Base-by-base conservation (phyloP, 92 coral and sea anemone species). In the Porites rus region DNA sequence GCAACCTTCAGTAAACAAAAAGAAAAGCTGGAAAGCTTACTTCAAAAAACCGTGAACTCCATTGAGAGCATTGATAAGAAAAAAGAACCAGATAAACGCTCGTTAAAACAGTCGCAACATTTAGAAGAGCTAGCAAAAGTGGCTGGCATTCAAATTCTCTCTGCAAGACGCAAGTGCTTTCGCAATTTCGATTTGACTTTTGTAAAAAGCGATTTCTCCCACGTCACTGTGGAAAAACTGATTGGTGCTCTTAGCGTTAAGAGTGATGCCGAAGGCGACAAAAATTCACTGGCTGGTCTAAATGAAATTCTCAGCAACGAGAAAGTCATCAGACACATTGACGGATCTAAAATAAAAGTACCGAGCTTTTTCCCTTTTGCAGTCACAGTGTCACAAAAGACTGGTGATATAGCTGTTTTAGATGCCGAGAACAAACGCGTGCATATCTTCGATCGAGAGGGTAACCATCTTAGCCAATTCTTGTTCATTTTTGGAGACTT, bases 101-200 rank as follows among this genome's bases (percentile, higher is more conserved):
- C 8, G 25, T 43, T 82, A 67, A 82, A 61, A 28, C 86, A 69
- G 14, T 67, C 43, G 3, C 78, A 72, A 7, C 69, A 82, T 56
- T 38, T 82, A 10, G 86, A 82, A 50, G 86, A 71, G 50, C 86
- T 82, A 2, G 69, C 86, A 18, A 82, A 82, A 70, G 78, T 82
- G 59, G 86, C 86, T 56, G 86, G 78, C 56, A 46, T 82, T 82
- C 86, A 82, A 71, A 82, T 82, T 12, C 77, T 82, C 58, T 70
- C 86, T 25, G 86, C 86, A 70, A 56, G 86, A 59, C 86, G 86
- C 24, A 82, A 82, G 18, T 82, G 86, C 24, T 82, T 71, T 82
- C 86, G 78, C 12, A 82, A 53, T 5, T 82, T 82, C 50, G 86
- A 72, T 12, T 74, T 82, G 10, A 82, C 51, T 18, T 82, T 71